Evolutionary conservation across 2,797 vertebrate species (phyloP).

Genomic region (Limnodromus scolopaceus): DNA sequence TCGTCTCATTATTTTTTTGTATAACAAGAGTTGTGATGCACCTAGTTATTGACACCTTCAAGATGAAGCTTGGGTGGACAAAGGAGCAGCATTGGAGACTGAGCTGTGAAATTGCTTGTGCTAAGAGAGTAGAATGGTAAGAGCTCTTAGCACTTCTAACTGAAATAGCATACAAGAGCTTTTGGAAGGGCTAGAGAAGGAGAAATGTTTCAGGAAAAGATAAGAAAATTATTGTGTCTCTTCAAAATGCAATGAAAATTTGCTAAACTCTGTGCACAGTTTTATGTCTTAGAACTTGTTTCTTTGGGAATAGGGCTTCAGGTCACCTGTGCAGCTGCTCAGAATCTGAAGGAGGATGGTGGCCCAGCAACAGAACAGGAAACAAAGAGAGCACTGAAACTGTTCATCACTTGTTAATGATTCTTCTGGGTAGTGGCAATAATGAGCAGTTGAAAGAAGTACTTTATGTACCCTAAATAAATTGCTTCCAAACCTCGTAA

Average conservation of each 20-base stretch:
- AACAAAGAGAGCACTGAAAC: slow-evolving; percentile 36
- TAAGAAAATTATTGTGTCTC: background rate
- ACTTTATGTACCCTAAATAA: slow-evolving; percentile 38
- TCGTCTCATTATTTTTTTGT: background rate
- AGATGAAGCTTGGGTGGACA: background rate
- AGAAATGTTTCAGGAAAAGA: background rate
- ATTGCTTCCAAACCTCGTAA: slow-evolving; percentile 48
- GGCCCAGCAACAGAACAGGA: background rate
- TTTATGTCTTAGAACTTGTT: background rate
- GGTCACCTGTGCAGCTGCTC: background rate
- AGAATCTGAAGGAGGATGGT: background rate
- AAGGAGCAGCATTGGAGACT: background rate
- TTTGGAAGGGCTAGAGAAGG: background rate
- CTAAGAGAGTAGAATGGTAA: background rate
- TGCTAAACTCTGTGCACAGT: background rate
- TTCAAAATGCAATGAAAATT: background rate
- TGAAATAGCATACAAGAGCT: background rate
- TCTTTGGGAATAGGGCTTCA: background rate
- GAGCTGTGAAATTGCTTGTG: background rate
- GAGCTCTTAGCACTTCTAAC: background rate
- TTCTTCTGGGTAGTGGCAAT: slow-evolving; percentile 21
- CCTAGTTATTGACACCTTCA: background rate
- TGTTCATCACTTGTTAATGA: slow-evolving; percentile 37
- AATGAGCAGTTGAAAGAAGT: slow-evolving; percentile 59
- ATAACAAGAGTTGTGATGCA: background rate